Evolutionary conservation across 2,888 invertebrate species (phyloP).

Genomic region (Sminthurides aquaticus): DNA sequence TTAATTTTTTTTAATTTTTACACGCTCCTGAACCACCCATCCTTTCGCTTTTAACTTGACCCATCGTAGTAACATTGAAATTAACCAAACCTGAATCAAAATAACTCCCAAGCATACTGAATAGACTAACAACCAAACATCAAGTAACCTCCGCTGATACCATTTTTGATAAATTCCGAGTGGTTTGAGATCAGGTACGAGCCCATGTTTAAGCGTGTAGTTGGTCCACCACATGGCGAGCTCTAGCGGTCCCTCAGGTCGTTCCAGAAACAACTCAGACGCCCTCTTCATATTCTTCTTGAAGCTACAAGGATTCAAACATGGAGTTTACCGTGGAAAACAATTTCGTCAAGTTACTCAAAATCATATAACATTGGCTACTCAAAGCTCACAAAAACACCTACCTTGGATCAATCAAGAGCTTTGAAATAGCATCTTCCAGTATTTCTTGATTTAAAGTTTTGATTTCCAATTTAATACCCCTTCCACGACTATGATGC

Average conservation of each 20-base stretch:
- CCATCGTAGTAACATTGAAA: too few relatives aligned
- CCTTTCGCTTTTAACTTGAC: too few relatives aligned
- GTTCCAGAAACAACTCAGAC: conserved; percentile 5
- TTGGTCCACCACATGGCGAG: conserved; percentile 10
- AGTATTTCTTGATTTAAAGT: conserved; percentile 20
- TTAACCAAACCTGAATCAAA: too few relatives aligned
- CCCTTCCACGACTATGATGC: conserved; percentile 21
- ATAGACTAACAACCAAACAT: conserved; percentile 1
- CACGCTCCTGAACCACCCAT: too few relatives aligned
- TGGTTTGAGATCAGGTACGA: not conserved
- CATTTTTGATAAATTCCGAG: conserved; percentile 1
- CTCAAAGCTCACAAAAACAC: not conserved
- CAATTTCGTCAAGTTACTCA: not conserved
- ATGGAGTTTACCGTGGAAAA: not conserved
- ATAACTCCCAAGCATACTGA: too few relatives aligned
- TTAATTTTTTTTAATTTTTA: too few relatives aligned
- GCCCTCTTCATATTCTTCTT: conserved; percentile 3
- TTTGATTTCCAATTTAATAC: conserved; percentile 29
- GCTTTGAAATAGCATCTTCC: conserved; percentile 24
- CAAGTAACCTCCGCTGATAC: not conserved
- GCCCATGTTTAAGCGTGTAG: conserved; percentile 2
- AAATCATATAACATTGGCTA: not conserved
- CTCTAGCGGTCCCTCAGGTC: not conserved
- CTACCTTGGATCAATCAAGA: conserved; percentile 21
- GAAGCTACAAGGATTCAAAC: not conserved